Base-by-base conservation (phyloP, 2,113 vertebrate genomes). In the Tachysurus fulvidraco region DNA sequence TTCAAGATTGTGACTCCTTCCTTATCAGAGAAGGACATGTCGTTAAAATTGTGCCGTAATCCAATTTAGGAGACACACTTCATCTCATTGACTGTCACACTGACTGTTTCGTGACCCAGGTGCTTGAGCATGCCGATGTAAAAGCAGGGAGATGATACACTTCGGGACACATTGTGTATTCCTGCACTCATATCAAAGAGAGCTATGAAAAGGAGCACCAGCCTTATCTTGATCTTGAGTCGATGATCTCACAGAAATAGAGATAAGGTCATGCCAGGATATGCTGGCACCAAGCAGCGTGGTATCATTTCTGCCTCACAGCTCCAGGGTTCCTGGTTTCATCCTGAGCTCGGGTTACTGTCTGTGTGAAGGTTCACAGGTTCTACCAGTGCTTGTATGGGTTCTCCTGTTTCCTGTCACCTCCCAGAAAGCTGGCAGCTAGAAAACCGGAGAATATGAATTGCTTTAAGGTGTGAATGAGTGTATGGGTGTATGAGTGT, bases 31-130 rank as follows among this genome's bases (percentile, higher is more conserved):
- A 93, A 93, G 91, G 90, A 90, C 90, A 93, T 93, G 93, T 91
- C 92, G 89, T 74, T 92, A 92, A 91, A 90, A 88, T 41, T 74
- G 87, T 71, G 86, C 90, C 93, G 92, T 92, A 93, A 94, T 94
- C 92, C 93, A 90, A 91, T 92, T 93, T 91, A 92, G 87, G 85
- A 90, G 91, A 91, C 89, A 92, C 91, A 17, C 52, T 5, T 41
- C 59, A 80, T 80, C 55, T 36, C 14, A 12, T 76, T 76, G 44
- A 76, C 73, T 52, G 92, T 92, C 93, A 73, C 89, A 69, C 93
- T 46, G 23, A 52, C 64, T 69, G 14, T 83, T 80, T 89, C 92
- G 87, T 90, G 69, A 81, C 80, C 83, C 79, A 91, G 88, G 93
- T 91, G 92, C 65, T 82, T 91, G 91, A 92, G 93, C 91, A 88